Evolutionary conservation across 2,797 vertebrate species (phyloP).

Genomic region (Syndactyla subalaris): DNA sequence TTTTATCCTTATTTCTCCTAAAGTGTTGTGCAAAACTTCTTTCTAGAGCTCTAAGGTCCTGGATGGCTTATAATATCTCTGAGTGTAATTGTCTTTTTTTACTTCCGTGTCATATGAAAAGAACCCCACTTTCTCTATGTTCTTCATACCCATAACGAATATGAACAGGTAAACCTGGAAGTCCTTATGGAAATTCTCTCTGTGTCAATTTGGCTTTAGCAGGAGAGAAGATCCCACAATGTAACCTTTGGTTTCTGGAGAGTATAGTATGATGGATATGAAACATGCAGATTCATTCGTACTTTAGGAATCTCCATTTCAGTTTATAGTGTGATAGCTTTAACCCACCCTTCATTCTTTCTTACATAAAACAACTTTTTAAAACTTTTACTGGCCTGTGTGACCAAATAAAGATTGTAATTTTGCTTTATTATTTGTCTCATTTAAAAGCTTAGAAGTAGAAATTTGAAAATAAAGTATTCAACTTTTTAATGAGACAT

Average conservation of each 20-base stretch:
- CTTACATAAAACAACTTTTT: neutral
- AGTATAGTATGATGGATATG: neutral
- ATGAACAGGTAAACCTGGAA: neutral
- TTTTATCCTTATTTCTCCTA: neutral
- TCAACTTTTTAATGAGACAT: neutral
- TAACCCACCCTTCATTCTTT: neutral
- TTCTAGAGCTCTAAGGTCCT: neutral
- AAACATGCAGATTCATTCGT: neutral
- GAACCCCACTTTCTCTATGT: accelerated
- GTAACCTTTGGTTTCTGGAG: neutral
- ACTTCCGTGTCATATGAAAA: neutral
- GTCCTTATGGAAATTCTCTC: neutral
- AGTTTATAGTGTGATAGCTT: neutral
- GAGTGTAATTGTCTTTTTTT: neutral
- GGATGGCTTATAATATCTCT: neutral
- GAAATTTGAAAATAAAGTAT: neutral
- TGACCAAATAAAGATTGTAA: neutral
- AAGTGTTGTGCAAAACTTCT: neutral
- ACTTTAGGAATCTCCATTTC: neutral
- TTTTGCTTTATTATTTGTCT: slow-evolving; percentile 21
- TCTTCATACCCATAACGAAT: accelerated
- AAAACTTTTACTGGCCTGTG: neutral
- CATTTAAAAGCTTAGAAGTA: neutral
- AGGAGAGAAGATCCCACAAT: neutral
- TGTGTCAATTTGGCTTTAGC: neutral